A percentile compares a stretch with the other conserved stretches of the same genome.
Conservation (phyloP, 2,113 vertebrate genomes). For the Probosciger aterrimus region DNA sequence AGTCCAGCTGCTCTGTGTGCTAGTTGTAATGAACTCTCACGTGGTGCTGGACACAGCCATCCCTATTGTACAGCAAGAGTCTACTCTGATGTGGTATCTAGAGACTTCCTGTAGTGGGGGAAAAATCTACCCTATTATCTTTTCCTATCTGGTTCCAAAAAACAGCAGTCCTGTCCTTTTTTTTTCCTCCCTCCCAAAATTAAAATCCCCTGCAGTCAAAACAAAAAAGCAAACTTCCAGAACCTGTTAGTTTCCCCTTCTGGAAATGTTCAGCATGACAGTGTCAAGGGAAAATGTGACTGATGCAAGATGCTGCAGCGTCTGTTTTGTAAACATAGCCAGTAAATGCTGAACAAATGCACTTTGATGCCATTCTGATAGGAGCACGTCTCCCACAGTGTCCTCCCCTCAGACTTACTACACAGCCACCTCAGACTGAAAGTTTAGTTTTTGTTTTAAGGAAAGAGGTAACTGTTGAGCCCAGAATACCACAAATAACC, state of each 20-base stretch:
- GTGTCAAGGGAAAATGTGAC: slow-evolving; percentile 9
- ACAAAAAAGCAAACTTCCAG: background rate
- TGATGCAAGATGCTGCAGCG: background rate
- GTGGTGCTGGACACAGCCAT: background rate
- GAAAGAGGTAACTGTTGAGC: slow-evolving; percentile 43
- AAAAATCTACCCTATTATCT: background rate
- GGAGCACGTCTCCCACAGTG: background rate
- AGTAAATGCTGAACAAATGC: background rate
- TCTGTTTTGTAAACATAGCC: slow-evolving; percentile 36
- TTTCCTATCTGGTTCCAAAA: slow-evolving; percentile 1
- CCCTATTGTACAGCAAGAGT: background rate
- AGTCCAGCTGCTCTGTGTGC: slow-evolving; percentile 62
- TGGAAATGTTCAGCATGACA: background rate
- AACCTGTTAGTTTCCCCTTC: background rate
- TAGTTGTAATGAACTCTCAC: slow-evolving; percentile 20
- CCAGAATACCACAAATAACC: slow-evolving; percentile 71
- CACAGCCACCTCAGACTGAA: slow-evolving; percentile 21
- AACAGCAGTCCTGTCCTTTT: background rate
- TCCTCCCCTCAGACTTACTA: slow-evolving; percentile 19
- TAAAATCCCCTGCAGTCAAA: background rate
- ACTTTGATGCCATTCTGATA: background rate
- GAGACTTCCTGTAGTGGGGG: background rate
- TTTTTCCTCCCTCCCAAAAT: background rate
- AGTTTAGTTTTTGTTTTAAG: slow-evolving; percentile 58
- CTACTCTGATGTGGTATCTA: background rate